A percentile compares a stretch with the other conserved stretches of the same genome.
Conservation (phyloP, 37 sponge, comb jelly and placozoan species). For the Aplysina aerophoba region DNA sequence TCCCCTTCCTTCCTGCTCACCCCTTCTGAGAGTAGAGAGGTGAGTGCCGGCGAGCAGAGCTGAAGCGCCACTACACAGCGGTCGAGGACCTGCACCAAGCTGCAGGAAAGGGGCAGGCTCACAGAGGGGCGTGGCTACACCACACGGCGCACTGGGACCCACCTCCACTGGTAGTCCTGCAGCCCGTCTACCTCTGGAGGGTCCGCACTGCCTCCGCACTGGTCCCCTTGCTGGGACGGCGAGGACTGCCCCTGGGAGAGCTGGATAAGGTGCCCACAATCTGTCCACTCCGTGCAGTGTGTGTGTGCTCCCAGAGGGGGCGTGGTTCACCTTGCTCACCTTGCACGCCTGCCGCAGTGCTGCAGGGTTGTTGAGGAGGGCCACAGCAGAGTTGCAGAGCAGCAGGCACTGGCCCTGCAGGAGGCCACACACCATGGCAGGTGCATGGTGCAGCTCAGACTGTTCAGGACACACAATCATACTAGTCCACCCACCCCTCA, state of each 20-base stretch:
- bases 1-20: neutral
- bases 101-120: neutral
- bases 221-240: neutral
- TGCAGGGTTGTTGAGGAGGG: constrained; percentile 37
- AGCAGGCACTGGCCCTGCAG: constrained; percentile 1
- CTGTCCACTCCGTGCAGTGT: constrained; percentile 29
- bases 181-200: constrained; percentile 1
- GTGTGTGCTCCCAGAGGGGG: too few relatives aligned
- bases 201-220: neutral
- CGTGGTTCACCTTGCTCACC: too few relatives aligned
- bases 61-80: constrained; percentile 47
- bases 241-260: constrained; percentile 23
- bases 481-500: too few relatives aligned
- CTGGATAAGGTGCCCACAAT: neutral
- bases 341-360: constrained; percentile 47
- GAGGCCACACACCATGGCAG: too few relatives aligned
- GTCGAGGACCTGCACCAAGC: constrained; percentile 47
- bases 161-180: neutral
- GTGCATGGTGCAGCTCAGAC: too few relatives aligned
- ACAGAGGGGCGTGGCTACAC: neutral
- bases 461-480: too few relatives aligned
- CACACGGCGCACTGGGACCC: too few relatives aligned
- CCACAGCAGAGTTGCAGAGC: constrained; percentile 19
- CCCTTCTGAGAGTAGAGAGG: neutral
- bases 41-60: constrained; percentile 35